phyloP scores from a whole-genome alignment of 2,113 vertebrate species.

The Probosciger aterrimus region DNA sequence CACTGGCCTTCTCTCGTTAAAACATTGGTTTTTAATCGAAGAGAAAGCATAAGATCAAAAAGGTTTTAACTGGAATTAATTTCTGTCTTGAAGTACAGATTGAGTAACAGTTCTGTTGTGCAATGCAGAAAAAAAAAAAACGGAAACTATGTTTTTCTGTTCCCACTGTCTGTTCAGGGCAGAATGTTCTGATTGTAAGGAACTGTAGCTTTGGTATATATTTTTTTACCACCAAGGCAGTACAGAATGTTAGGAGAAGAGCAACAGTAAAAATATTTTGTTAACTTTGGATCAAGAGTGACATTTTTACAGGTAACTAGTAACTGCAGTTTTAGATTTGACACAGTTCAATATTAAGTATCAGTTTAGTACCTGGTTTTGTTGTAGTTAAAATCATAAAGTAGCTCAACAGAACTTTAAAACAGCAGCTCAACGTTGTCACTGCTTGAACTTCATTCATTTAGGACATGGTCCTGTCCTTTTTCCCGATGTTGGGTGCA shows the following conservation, averaged over 20 bases:
- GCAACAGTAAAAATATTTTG: not conserved
- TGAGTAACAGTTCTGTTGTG: not conserved
- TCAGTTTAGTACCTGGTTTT: not conserved
- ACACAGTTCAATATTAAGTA: not conserved
- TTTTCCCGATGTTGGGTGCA: accelerated
- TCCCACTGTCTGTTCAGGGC: accelerated
- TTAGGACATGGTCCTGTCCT: not conserved
- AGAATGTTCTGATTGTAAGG: not conserved
- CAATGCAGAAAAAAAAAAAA: not conserved
- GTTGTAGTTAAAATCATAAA: not conserved
- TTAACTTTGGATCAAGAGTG: not conserved
- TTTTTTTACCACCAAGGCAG: too few relatives aligned
- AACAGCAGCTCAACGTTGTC: accelerated
- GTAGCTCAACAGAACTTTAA: not conserved
- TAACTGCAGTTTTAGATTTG: not conserved
- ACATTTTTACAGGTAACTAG: too few relatives aligned
- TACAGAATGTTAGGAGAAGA: not conserved
- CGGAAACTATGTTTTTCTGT: not conserved
- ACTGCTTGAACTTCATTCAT: not conserved
- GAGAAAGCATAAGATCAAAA: not conserved
- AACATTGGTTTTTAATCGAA: accelerated
- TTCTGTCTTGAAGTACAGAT: not conserved
- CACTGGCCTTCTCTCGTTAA: accelerated
- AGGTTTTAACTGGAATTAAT: not conserved
- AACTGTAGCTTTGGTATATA: not conserved